Evolutionary conservation across 2,113 vertebrate genomes (phyloP), one percentile per base, ranked within the genome.

Genomic region (Neofelis nebulosa): DNA sequence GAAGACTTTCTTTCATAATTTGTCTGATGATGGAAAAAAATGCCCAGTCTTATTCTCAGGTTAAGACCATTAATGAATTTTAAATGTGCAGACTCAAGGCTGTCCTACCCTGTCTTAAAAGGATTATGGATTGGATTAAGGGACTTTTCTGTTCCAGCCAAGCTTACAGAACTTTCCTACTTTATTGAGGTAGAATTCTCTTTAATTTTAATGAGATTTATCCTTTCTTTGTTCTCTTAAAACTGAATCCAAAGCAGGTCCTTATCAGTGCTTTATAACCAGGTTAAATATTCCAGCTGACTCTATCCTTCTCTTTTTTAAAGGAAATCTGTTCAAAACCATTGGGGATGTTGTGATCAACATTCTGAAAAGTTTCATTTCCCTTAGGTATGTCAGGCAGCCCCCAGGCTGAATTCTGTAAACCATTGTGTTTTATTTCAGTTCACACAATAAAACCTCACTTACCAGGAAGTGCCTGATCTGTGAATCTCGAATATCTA

Each of bases 191-290:
- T 80, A 78, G 38, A 94, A 93, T 88, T 96, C 36, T 94, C 82
- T 98, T 97, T 85, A 55, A 91, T 97, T 85, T 91, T 52, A 95
- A 95, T 92, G 82, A 85, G 81, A 78, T 94, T 78, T 97, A 76
- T 86, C 45, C 27, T 93, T 92, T 83, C 95, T 97, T 95, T 98
- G 95, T 91, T 96, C 78, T 93, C 90, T 82, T 90, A 97, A 92
- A 89, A 81, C 45, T 61, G 41, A 90, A 92, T 94, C 90, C 41
- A 78, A 78, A 61, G 33, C 45, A 50, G 38, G 25, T 19, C 45
- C 10, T 76, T 79, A 88, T 84, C 92, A 68, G 1, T 89, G 52
- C 68, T 76, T 87, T 66, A 5, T 91, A 33, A 12, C 4, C 63
- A 52, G 9, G 57, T 52, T 90, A 81, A 79, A 79, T 66, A 92